Evolutionary conservation across 2,797 vertebrate species (phyloP), one percentile per base, ranked within the genome.

Genomic region (Alca torda): DNA sequence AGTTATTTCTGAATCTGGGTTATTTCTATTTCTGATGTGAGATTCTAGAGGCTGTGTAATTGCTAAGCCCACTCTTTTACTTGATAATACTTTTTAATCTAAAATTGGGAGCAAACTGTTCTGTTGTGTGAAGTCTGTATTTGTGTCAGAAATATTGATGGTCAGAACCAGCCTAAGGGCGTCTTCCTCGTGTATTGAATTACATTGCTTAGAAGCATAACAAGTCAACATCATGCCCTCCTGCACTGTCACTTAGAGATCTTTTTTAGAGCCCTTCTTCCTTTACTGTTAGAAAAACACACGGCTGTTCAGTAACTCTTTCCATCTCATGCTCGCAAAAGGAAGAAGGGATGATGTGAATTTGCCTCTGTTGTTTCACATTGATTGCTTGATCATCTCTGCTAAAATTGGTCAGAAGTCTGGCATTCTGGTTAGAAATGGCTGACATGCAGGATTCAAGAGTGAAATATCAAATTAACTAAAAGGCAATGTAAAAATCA

Each of bases 1-100:
- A 96, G 95, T 80, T 98, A 98, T 98, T 98, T 98, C 95, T 96
- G 92, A 97, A 97, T 95, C 89, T 91, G 83, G 83, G 93, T 96
- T 98, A 95, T 96, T 97, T 97, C 96, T 97, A 85, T 97, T 97
- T 97, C 93, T 93, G 90, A 95, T 91, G 81, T 90, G 95, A 97
- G 89, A 94, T 89, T 83, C 80, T 97, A 92, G 78, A 95, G 93
- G 87, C 87, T 93, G 79, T 87, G 89, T 94, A 94, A 94, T 90
- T 95, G 69, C 84, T 94, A 89, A 84, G 33, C 39, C 28, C 41
- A 88, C 53, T 95, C 72, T 95, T 97, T 88, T 90, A 95, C 96
- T 97, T 95, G 84, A 95, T 97, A 95, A 92, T 84, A 46, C 64
- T 88, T 95, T 95, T 95, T 60, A 91, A 96, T 86, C 93, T 87